phyloP scores from a whole-genome alignment of 1,140 invertebrate genomes.

The Caerostris extrusa region DNA sequence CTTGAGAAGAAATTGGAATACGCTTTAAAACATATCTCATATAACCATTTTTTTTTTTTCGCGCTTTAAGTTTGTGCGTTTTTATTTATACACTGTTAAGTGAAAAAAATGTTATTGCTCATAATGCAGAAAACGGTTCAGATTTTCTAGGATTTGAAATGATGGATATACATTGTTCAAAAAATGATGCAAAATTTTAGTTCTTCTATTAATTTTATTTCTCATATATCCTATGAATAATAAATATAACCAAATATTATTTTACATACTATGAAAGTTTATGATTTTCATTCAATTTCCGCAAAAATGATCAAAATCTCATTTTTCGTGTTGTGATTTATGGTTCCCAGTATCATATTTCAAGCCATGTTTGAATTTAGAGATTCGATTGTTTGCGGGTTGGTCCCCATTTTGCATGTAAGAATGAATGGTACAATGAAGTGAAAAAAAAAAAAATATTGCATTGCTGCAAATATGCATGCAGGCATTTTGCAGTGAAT shows the following conservation, averaged over 20 bases:
- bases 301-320: not conserved
- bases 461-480: not conserved
- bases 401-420: not conserved
- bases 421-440: not conserved
- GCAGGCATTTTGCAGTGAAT: not conserved
- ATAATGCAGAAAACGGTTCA: not conserved
- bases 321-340: slow-evolving; percentile 58
- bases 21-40: not conserved
- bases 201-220: too few relatives aligned
- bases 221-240: too few relatives aligned
- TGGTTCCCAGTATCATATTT: slow-evolving; percentile 21
- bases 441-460: not conserved
- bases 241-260: too few relatives aligned
- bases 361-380: not conserved
- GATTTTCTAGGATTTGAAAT: not conserved
- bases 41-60: not conserved
- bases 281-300: not conserved
- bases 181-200: too few relatives aligned
- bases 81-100: not conserved
- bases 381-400: not conserved
- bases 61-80: not conserved
- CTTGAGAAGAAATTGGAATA: not conserved
- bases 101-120: not conserved
- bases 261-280: too few relatives aligned
- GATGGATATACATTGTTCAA: not conserved